These are phyloP conservation scores for Drosophila mayaguana DNA, from an alignment of 2,888 invertebrate genomes.

Conservation along the genomic window DNA sequence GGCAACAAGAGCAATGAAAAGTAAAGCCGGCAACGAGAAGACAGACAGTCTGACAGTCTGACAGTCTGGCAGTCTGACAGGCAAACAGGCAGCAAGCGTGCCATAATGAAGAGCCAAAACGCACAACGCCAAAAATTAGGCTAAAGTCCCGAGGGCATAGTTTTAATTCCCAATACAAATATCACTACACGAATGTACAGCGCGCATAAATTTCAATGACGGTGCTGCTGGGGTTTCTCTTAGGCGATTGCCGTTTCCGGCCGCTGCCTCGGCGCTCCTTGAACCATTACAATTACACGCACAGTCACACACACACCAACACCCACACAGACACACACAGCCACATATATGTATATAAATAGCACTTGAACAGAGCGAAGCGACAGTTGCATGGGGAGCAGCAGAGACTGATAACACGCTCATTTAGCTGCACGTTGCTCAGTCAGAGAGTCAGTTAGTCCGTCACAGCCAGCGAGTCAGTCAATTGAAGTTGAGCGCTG, in stretches of 20 bases:
- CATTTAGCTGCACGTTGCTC: constrained; percentile 70
- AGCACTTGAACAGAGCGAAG: background rate
- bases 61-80: constrained; percentile 4
- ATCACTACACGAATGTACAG: constrained; percentile 80
- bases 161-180: constrained; percentile 81
- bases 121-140: constrained; percentile 75
- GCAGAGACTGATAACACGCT: constrained; percentile 70
- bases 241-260: constrained; percentile 32
- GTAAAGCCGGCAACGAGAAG: constrained; percentile 59
- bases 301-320: constrained; percentile 62
- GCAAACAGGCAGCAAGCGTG: constrained; percentile 8
- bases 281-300: constrained; percentile 72
- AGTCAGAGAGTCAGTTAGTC: constrained; percentile 49
- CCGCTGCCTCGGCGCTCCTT: constrained; percentile 66
- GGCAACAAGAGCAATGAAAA: constrained; percentile 79
- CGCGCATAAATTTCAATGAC: constrained; percentile 81
- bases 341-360: constrained; percentile 14
- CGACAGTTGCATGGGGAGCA: constrained; percentile 50
- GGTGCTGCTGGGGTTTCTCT: constrained; percentile 43
- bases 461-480: constrained; percentile 61
- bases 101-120: constrained; percentile 33
- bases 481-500: constrained; percentile 74
- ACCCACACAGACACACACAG: constrained; percentile 19
- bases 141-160: constrained; percentile 79
- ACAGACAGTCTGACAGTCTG: background rate